Evolutionary conservation across 1,140 invertebrate species (phyloP), one percentile per base, ranked within the genome.

Genomic region (Ladona fulva): DNA sequence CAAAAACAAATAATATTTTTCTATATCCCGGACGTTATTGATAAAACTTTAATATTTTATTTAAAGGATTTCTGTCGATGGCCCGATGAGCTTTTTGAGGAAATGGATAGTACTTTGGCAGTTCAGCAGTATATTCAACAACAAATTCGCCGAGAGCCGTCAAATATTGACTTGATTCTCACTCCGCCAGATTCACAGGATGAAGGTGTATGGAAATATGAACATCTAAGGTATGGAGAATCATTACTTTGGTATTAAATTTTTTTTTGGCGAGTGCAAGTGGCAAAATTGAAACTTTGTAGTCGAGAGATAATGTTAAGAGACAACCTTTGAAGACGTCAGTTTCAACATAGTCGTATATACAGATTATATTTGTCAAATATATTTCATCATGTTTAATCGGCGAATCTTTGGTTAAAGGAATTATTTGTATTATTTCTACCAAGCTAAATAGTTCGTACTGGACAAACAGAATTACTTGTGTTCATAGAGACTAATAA

Each of bases 191-290:
- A 99, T 81, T 92, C 94, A 12, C 96, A 99, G 85, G 98, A 99
- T 85, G 97, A 99, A 87, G 97, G 97, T 52, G 97, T 99, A 12
- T 99, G 98, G 98, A 99, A 99, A 87, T 99, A 99, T 86, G 98
- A 99, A 88, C 98, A 99, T 88, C 88, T 99, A 44, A 90, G 94
- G 89, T 92, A 87, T 76, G 59, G 78, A 77, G 76, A 77, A 76
- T 82, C 52, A 66, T 3, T 66, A 66, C 5, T 66, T 66, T 19
- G 1, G 14, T 12, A 66, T 22, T 52, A 52, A 52, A 11, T 52
- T 52, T 52, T 52, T 19, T 19, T 11, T 12, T 66, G 52, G 14
- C 1, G 52, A 1, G 5, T 6, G 52, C 24, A 78, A 42, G 16
- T 1, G 25, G 1, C 19, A 24, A 76, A n/a, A 76, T 76, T 22